Conservation (phyloP, 1,140 invertebrate species). For the Caerostris extrusa region DNA sequence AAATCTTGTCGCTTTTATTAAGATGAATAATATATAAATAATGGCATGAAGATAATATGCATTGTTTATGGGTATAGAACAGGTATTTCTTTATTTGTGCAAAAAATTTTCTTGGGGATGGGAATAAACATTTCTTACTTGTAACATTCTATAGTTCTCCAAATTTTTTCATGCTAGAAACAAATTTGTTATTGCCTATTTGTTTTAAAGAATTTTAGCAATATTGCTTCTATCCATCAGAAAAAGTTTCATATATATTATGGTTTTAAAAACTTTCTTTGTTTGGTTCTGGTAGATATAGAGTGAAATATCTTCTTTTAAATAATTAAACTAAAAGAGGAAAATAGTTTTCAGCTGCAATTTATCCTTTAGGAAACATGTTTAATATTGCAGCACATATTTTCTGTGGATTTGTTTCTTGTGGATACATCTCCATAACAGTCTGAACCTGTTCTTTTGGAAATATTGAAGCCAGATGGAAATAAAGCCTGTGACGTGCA, state of each 20-base stretch:
- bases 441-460: conserved; percentile 92
- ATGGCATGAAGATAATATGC: not conserved
- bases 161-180: not conserved
- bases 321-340: not conserved
- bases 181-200: not conserved
- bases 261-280: not conserved
- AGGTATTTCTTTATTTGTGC: not conserved
- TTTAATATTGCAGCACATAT: conserved; percentile 90
- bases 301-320: not conserved
- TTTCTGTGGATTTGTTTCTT: conserved; percentile 92
- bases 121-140: not conserved
- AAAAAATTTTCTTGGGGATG: not conserved
- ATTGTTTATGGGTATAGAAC: not conserved
- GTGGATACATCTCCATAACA: conserved; percentile 91
- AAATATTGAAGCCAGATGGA: conserved; percentile 92
- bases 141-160: not conserved
- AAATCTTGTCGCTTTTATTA: not conserved
- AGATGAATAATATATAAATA: no score
- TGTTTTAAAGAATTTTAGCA: not conserved
- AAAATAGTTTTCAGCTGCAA: not conserved
- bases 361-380: conserved; percentile 75
- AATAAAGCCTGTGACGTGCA: conserved; percentile 83
- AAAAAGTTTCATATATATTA: not conserved
- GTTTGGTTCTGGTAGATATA: not conserved
- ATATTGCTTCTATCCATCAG: not conserved